These are phyloP conservation scores for Mesoclemmys tuberculata DNA, from an alignment of 2,113 vertebrate species.

Conservation along the genomic window DNA sequence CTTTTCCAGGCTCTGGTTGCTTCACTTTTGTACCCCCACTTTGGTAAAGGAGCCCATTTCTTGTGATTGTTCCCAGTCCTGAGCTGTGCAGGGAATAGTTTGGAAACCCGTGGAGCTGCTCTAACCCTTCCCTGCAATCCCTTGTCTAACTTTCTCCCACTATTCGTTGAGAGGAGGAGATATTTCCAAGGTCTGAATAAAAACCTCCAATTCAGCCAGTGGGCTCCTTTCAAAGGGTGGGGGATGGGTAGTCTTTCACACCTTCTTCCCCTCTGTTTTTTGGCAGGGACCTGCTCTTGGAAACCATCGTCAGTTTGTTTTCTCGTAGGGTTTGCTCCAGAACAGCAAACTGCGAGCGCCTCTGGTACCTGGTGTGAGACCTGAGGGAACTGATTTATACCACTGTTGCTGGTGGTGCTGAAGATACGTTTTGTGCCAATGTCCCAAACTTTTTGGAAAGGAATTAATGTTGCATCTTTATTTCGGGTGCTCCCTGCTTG, in stretches of 20 bases:
- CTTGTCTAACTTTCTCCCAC: background rate
- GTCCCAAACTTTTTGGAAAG: accelerated
- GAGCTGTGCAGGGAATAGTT: background rate
- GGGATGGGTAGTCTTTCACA: background rate
- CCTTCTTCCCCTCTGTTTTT: background rate
- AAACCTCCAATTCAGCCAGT: background rate
- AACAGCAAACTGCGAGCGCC: background rate
- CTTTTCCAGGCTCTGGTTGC: background rate
- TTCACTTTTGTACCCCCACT: background rate
- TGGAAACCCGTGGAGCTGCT: too few relatives aligned
- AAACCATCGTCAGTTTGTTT: background rate
- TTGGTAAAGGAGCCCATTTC: background rate
- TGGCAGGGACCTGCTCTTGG: background rate
- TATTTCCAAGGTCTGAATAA: background rate
- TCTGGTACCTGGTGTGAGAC: background rate
- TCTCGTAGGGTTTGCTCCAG: background rate
- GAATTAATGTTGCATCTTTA: background rate
- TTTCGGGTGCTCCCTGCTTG: background rate
- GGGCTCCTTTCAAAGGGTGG: background rate
- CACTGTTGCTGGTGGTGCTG: background rate
- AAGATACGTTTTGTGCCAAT: background rate
- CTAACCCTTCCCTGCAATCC: background rate
- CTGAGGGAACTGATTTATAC: conserved; percentile 13
- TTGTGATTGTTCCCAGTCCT: background rate
- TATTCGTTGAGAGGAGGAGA: background rate